These are phyloP conservation scores for Aptenodytes forsteri DNA, from an alignment of 2,113 vertebrate species.

Conservation along the genomic window DNA sequence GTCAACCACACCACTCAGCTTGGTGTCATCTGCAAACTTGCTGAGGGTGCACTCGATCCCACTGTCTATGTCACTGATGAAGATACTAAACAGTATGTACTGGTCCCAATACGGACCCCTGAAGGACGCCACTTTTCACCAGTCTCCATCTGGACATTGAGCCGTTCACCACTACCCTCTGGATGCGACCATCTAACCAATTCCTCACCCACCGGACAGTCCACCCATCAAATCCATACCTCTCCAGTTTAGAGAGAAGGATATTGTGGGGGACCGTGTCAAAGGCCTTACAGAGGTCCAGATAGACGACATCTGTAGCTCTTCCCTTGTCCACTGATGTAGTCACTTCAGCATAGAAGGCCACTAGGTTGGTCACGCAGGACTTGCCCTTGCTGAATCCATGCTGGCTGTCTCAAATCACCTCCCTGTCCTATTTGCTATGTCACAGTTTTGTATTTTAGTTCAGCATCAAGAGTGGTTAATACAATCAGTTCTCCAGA, in stretches of 20 bases:
- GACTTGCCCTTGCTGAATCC: neutral
- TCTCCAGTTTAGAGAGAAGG: neutral
- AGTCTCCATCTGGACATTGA: neutral
- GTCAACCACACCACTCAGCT: no score
- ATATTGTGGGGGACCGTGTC: neutral
- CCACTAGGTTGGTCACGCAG: neutral
- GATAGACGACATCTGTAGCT: fast-evolving
- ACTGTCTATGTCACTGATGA: neutral
- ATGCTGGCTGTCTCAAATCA: neutral
- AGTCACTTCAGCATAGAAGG: neutral
- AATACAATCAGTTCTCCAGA: neutral
- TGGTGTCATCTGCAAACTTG: no score
- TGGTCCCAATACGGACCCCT: neutral
- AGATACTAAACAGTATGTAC: neutral
- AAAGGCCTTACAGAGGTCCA: neutral
- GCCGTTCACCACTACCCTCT: neutral
- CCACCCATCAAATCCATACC: neutral
- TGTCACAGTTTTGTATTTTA: neutral
- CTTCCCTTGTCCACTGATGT: neutral
- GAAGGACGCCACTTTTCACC: neutral
- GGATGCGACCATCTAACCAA: neutral
- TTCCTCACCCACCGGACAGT: neutral
- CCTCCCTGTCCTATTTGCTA: neutral
- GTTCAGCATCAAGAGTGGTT: neutral
- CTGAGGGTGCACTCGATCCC: neutral